Base-by-base conservation (phyloP, 1,140 invertebrate species). In the Campoletis sonorensis region DNA sequence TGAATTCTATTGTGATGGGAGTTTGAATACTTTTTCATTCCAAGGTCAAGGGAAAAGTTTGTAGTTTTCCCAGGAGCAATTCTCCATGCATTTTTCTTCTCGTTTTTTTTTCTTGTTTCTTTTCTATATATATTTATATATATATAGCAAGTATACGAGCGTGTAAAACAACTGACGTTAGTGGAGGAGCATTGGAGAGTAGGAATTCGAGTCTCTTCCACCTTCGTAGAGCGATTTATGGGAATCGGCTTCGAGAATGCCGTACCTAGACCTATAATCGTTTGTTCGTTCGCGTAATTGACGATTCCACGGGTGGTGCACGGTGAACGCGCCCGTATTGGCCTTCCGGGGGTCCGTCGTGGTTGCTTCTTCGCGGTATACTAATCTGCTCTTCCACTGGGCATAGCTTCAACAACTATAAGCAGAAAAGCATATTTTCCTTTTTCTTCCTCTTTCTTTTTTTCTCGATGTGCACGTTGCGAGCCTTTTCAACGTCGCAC, bases 181-280 rank as follows among this genome's bases (percentile, higher is more conserved):
- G 45, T 71, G 33, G n/a, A 54, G 45, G 67, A 61, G 54, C 40
- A 45, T 45, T 45, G 40, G 40, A 45, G 40, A 45, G 8, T 45
- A 82, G 68, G 21, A 77, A 73, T 73, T 73, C 71, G 37, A 71
- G 68, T 71, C 68, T 71, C 54, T 58, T 23, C 54, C 54, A 58
- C 71, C 71, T 37, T 18, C 21, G 68, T 68, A 51, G 75, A 78
- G 83, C 72, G 82, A 86, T 86, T 83, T 84, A 86, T 83, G 86
- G 84, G 88, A 87, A 88, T 90, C 85, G 84, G 81, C 83, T 85
- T 84, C 82, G 84, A 87, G 83, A 87, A 87, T 88, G 82, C 82
- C 78, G 85, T 84, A 89, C 90, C 18, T 90, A 89, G 87, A 90
- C 80, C 84, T 90, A 83, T 83, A 90, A 91, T 91, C 85, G 85